A percentile compares a stretch with the other conserved stretches of the same genome.
These are phyloP conservation scores for Cyclophora punctaria DNA, from an alignment of 2,888 invertebrate species.

Conservation along the genomic window DNA sequence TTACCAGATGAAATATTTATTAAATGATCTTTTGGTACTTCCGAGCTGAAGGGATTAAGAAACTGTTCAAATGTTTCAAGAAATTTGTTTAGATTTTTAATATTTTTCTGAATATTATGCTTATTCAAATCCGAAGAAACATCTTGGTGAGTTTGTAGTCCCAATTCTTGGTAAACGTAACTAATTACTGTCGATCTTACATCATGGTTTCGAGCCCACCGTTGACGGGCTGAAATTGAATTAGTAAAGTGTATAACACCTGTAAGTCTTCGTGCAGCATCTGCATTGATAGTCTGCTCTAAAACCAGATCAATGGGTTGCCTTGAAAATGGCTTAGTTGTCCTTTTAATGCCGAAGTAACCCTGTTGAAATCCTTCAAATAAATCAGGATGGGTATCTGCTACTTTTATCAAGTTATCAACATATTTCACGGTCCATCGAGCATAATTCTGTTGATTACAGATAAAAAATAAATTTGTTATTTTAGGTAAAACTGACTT, in stretches of 20 bases:
- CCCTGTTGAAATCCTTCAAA: slow-evolving; percentile 10
- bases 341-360: slow-evolving; percentile 19
- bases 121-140: slow-evolving; percentile 10
- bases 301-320: slow-evolving; percentile 21
- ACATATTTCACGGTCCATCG: slow-evolving; percentile 16
- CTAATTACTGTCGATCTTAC: not conserved
- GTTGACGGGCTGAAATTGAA: too few species aligned
- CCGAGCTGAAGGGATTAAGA: slow-evolving; percentile 16
- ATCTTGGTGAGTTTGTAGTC: too few species aligned
- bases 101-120: slow-evolving; percentile 14
- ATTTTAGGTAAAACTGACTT: slow-evolving; percentile 17
- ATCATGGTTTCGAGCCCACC: too few species aligned
- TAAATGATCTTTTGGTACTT: slow-evolving; percentile 8
- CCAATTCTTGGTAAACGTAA: not conserved
- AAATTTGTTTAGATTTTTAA: slow-evolving; percentile 11
- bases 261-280: slow-evolving; percentile 28
- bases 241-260: slow-evolving; percentile 18
- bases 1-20: too few species aligned
- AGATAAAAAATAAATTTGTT: slow-evolving; percentile 17
- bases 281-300: slow-evolving; percentile 37
- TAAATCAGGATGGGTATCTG: slow-evolving; percentile 17
- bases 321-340: slow-evolving; percentile 19
- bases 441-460: slow-evolving; percentile 20
- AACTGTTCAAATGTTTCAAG: slow-evolving; percentile 9
- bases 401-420: slow-evolving; percentile 17